Evolutionary conservation across 2,888 invertebrate species (phyloP).

Genomic region (Drosophila demipolita): DNA sequence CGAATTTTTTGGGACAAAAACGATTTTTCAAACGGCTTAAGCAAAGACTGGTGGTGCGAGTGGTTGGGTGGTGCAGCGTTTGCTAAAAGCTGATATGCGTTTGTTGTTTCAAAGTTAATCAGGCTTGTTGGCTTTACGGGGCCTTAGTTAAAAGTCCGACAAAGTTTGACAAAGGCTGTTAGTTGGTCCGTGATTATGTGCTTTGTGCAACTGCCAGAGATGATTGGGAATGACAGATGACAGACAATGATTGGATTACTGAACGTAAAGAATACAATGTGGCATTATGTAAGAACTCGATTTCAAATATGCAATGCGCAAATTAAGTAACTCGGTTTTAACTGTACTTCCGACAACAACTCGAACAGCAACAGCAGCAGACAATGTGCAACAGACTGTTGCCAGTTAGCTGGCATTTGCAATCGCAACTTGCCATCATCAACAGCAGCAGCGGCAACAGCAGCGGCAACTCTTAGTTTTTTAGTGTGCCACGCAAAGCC

Average conservation of each 20-base stretch:
- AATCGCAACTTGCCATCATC: constrained; percentile 42
- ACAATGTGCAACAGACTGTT: constrained; percentile 21
- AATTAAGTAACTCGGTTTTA: constrained; percentile 20
- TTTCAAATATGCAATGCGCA: constrained; percentile 11
- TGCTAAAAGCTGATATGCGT: constrained; percentile 11
- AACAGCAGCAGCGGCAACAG: constrained; percentile 16
- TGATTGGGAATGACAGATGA: constrained; percentile 5
- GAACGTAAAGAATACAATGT: constrained; percentile 30
- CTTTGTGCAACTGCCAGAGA: constrained; percentile 17
- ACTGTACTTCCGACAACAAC: constrained; percentile 29
- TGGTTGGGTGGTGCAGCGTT: background rate
- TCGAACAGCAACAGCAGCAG: constrained; percentile 1
- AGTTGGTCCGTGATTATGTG: background rate
- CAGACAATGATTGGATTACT: constrained; percentile 15
- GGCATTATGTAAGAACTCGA: constrained; percentile 33
- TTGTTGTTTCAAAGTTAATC: constrained; percentile 34
- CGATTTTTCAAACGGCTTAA: constrained; percentile 32
- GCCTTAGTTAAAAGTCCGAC: constrained; percentile 46
- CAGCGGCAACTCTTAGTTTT: constrained; percentile 28
- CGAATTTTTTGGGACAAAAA: constrained; percentile 7
- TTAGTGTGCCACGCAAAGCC: constrained; percentile 49
- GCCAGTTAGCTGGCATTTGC: constrained; percentile 17
- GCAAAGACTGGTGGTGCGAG: background rate
- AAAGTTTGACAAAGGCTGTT: constrained; percentile 45
- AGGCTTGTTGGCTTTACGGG: constrained; percentile 42